Evolutionary conservation across 2,797 vertebrate genomes (phyloP).

Genomic region (Lepilemur ruficaudatus): DNA sequence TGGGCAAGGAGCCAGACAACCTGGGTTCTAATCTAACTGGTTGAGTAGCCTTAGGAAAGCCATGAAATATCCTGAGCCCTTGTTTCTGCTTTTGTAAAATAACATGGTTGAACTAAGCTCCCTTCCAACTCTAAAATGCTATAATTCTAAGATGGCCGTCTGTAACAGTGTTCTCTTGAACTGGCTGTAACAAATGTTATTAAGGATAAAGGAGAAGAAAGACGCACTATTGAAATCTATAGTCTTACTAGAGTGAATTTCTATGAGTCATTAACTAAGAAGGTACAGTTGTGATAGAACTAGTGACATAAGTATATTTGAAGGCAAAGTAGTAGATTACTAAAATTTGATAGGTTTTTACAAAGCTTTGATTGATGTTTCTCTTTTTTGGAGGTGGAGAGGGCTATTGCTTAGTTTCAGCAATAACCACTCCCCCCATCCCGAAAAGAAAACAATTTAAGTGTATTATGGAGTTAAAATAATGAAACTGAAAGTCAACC

Average conservation of each 20-base stretch:
- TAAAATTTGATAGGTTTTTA: slow-evolving; percentile 26
- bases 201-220: background rate
- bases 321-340: slow-evolving; percentile 44
- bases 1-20: background rate
- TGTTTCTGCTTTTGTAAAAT: slow-evolving; percentile 55
- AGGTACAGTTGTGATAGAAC: background rate
- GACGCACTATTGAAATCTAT: background rate
- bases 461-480: slow-evolving; percentile 32
- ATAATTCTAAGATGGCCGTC: slow-evolving; percentile 71
- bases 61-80: background rate
- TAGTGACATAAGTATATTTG: background rate
- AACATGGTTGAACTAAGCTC: background rate
- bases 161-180: slow-evolving; percentile 49
- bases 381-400: background rate
- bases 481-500: slow-evolving; percentile 62
- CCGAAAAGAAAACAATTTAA: background rate
- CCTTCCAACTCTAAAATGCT: slow-evolving; percentile 58
- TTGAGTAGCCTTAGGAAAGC: background rate
- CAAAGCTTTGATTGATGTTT: background rate
- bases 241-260: slow-evolving; percentile 3
- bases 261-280: background rate
- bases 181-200: slow-evolving; percentile 38
- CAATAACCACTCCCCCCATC: background rate
- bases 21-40: background rate
- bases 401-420: slow-evolving; percentile 4